A percentile compares a stretch with the other conserved stretches of the same genome.
Conservation (phyloP, 2,888 invertebrate genomes). For the Doris montereyensis region DNA sequence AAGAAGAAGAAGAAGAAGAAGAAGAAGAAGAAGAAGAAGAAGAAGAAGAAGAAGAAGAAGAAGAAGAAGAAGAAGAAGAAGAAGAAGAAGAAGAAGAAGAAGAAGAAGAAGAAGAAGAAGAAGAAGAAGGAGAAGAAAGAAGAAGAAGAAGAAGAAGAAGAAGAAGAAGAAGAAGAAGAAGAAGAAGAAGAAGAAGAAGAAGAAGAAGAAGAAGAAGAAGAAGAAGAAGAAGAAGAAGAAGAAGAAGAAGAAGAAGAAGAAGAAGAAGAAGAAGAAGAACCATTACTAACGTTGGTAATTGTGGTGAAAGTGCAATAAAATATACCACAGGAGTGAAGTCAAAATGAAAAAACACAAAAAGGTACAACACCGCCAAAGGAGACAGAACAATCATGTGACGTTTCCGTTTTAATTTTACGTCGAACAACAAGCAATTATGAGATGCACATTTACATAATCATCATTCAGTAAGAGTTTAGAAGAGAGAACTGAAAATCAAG, state of each 20-base stretch:
- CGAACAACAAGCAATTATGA: too few species aligned
- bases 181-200: not conserved
- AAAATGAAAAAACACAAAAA: not conserved
- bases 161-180: not conserved
- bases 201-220: not conserved
- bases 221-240: not conserved
- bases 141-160: not conserved
- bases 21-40: constrained; percentile 22
- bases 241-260: not conserved
- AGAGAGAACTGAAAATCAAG: too few species aligned
- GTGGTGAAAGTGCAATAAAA: not conserved
- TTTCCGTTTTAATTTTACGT: too few species aligned
- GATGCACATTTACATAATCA: too few species aligned
- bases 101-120: not conserved
- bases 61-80: not conserved
- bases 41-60: not conserved
- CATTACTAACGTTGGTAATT: too few species aligned
- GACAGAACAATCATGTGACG: too few species aligned
- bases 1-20: not conserved
- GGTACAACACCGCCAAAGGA: too few species aligned
- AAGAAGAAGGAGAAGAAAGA: not conserved
- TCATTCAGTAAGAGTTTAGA: too few species aligned
- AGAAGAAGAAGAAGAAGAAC: not conserved
- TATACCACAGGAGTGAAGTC: not conserved
- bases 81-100: constrained; percentile 10